Conservation (phyloP, 2,113 vertebrate genomes). For the Burhinus bistriatus region DNA sequence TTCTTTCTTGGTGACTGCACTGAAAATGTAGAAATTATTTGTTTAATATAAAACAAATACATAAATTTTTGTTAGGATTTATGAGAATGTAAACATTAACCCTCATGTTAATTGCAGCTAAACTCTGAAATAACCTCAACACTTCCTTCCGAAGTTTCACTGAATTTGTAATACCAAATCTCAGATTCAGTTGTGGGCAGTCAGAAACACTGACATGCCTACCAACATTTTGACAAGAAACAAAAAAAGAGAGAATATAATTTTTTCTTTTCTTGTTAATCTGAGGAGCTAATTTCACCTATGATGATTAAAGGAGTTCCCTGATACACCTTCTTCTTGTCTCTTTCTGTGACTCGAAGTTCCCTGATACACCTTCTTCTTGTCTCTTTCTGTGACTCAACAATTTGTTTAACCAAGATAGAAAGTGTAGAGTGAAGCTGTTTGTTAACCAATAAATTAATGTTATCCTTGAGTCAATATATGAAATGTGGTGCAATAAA, state of each 20-base stretch:
- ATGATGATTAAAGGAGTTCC: not conserved
- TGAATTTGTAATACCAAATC: not conserved
- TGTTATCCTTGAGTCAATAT: not conserved
- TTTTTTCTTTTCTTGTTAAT: not conserved
- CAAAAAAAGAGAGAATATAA: fast-evolving
- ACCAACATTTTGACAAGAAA: not conserved
- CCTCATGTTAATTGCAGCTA: not conserved
- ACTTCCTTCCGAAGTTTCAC: not conserved
- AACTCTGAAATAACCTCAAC: not conserved
- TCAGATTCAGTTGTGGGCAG: not conserved
- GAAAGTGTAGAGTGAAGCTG: not conserved
- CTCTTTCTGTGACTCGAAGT: not conserved
- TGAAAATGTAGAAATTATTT: not conserved
- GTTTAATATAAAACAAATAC: not conserved
- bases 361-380: not conserved
- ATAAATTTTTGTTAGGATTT: not conserved
- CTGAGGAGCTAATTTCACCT: not conserved
- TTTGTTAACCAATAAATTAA: not conserved
- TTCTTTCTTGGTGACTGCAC: not conserved
- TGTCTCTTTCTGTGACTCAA: not conserved
- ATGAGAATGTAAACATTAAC: not conserved
- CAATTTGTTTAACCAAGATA: not conserved
- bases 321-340: not conserved
- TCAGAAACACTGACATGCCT: not conserved
- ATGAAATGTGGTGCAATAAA: not conserved